phyloP scores from a whole-genome alignment of 2,113 vertebrate species.

The Nesoenas mayeri region DNA sequence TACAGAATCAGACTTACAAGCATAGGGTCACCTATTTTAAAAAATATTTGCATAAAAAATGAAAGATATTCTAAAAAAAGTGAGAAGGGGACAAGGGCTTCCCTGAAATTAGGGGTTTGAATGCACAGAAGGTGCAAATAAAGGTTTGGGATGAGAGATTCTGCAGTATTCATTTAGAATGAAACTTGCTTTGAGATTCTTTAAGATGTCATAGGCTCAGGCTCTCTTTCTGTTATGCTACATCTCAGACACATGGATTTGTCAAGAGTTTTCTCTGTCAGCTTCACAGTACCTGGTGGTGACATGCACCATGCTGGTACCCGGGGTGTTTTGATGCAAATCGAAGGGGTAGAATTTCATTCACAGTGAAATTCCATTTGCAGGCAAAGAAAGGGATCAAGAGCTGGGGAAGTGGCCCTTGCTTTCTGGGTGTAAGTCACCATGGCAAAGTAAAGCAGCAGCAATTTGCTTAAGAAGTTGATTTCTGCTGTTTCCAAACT shows the following conservation, averaged over 20 bases:
- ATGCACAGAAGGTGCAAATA: background rate
- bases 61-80: background rate
- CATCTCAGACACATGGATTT: background rate
- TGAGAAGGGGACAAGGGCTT: background rate
- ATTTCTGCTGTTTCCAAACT: slow-evolving; percentile 40
- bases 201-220: background rate
- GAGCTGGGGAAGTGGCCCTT: slow-evolving; percentile 3
- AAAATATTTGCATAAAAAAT: background rate
- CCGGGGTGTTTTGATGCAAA: slow-evolving; percentile 32
- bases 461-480: slow-evolving; percentile 46
- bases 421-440: slow-evolving; percentile 22
- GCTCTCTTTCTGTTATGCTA: background rate
- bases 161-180: background rate
- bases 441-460: background rate
- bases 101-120: background rate
- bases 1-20: background rate
- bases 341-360: slow-evolving; percentile 5
- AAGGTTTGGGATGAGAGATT: background rate
- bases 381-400: slow-evolving; percentile 32
- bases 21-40: background rate
- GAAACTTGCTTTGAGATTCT: background rate
- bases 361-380: slow-evolving; percentile 23
- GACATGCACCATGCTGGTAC: slow-evolving; percentile 14
- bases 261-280: background rate
- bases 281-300: background rate